Percentiles rank a stretch among this genome's conserved stretches.
phyloP scores from a whole-genome alignment of 2,113 vertebrate species.

The Anoura caudifer region DNA sequence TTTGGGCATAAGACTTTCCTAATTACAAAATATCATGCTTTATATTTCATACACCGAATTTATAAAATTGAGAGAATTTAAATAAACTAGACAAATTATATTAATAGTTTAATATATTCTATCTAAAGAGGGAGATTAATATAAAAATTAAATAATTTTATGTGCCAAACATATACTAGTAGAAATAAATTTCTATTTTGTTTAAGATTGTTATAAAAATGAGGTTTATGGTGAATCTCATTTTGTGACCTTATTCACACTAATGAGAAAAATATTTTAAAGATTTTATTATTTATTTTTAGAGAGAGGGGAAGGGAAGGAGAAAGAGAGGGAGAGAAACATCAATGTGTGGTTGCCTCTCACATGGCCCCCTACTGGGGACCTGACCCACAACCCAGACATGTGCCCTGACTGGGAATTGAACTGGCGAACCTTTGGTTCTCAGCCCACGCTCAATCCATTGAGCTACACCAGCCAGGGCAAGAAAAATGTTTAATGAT shows the following conservation, averaged over 20 bases:
- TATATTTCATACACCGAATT: background rate
- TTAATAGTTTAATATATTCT: constrained; percentile 12
- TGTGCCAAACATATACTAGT: background rate
- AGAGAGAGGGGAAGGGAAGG: too few relatives aligned
- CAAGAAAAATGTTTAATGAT: background rate
- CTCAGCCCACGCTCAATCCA: too few relatives aligned
- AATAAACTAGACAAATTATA: background rate
- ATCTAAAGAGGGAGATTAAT: background rate
- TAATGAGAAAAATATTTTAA: background rate
- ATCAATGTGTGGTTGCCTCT: too few relatives aligned
- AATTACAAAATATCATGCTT: background rate
- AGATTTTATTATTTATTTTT: too few relatives aligned
- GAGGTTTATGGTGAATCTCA: background rate
- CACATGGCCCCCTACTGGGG: too few relatives aligned
- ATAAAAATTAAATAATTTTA: constrained; percentile 10
- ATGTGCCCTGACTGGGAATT: too few relatives aligned
- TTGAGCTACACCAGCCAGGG: too few relatives aligned
- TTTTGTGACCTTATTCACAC: background rate
- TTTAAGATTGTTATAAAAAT: constrained; percentile 13
- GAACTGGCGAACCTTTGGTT: too few relatives aligned
- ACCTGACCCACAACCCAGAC: too few relatives aligned
- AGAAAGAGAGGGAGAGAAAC: too few relatives aligned
- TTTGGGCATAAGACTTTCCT: background rate
- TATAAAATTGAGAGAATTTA: background rate
- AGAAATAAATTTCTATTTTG: constrained; percentile 18